A percentile compares a stretch with the other conserved stretches of the same genome.
Conservation (phyloP, 1,140 invertebrate species). For the Drosophila tropicalis region DNA sequence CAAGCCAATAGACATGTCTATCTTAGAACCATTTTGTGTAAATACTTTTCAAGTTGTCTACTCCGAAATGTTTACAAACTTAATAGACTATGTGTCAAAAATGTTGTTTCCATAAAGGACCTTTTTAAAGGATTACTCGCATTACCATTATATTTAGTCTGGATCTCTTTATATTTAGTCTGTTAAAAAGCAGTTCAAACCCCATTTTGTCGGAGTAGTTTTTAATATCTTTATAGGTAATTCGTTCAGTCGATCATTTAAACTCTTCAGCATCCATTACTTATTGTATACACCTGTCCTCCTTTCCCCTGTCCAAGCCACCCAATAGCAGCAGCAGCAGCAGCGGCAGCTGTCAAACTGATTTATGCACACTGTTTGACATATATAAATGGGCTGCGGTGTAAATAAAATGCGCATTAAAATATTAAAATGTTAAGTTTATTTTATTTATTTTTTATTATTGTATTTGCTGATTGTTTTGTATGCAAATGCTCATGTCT, state of each 20-base stretch:
- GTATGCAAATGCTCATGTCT: slow-evolving; percentile 31
- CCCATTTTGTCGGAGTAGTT: no score
- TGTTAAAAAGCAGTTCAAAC: no score
- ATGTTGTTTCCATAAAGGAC: no score
- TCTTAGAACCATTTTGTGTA: no score
- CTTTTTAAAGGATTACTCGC: no score
- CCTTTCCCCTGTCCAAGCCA: background rate
- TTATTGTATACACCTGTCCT: slow-evolving; percentile 2
- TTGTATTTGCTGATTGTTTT: slow-evolving; percentile 12
- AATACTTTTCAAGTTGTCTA: no score
- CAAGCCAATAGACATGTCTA: no score
- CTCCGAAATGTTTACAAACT: no score
- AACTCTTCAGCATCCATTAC: background rate
- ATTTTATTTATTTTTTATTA: slow-evolving; percentile 15
- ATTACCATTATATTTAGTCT: no score
- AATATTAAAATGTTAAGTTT: slow-evolving; percentile 44
- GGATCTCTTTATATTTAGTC: no score
- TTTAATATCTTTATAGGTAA: background rate
- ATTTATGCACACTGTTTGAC: slow-evolving; percentile 46
- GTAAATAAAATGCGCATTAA: slow-evolving; percentile 54
- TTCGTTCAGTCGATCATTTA: background rate
- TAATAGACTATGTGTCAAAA: no score
- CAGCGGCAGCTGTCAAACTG: slow-evolving; percentile 41
- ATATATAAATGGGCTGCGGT: slow-evolving; percentile 40
- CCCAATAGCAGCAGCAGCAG: background rate